A percentile compares a stretch with the other conserved stretches of the same genome.
Conservation (phyloP, 92 coral and sea anemone species). For the Epizoanthus fatuus region DNA sequence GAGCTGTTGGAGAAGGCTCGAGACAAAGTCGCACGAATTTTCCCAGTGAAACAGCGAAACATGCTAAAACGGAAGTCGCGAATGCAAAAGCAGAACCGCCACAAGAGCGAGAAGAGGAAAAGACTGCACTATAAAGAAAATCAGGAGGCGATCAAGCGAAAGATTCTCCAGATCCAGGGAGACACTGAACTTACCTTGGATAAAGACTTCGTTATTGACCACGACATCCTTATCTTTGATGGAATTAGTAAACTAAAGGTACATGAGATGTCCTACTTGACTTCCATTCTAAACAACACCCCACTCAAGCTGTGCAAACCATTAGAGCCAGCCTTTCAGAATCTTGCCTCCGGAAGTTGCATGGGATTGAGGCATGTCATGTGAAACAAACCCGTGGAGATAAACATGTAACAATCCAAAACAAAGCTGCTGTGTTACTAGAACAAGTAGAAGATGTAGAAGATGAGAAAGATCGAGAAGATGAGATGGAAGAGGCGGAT, state of each 20-base stretch:
- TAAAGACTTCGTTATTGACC: constrained; percentile 19
- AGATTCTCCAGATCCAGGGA: constrained; percentile 66
- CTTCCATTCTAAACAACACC: constrained; percentile 9
- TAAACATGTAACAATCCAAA: constrained; percentile 50
- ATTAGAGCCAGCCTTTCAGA: constrained; percentile 20
- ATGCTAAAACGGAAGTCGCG: constrained; percentile 66
- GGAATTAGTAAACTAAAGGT: constrained; percentile 23
- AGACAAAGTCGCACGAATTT: constrained; percentile 64
- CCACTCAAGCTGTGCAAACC: constrained; percentile 24
- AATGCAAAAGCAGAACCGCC: constrained; percentile 72
- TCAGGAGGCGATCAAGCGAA: constrained; percentile 62
- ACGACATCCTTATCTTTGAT: constrained; percentile 25
- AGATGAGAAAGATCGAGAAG: constrained; percentile 42
- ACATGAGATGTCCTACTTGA: constrained; percentile 11
- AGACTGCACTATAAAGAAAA: constrained; percentile 51
- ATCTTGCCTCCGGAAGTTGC: constrained; percentile 57
- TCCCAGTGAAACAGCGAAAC: constrained; percentile 63
- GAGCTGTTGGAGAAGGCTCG: constrained; percentile 76
- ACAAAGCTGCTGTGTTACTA: constrained; percentile 52
- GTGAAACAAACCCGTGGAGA: constrained; percentile 46
- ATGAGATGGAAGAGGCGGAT: constrained; percentile 30
- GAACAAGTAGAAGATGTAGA: constrained; percentile 47
- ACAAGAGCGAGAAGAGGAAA: constrained; percentile 64
- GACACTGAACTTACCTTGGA: constrained; percentile 33
- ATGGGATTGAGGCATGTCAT: constrained; percentile 48